Percentiles rank a stretch among this genome's conserved stretches.
phyloP scores from a whole-genome alignment of 37 sponge, comb jelly and placozoan genomes.

The Tethya wilhelma region DNA sequence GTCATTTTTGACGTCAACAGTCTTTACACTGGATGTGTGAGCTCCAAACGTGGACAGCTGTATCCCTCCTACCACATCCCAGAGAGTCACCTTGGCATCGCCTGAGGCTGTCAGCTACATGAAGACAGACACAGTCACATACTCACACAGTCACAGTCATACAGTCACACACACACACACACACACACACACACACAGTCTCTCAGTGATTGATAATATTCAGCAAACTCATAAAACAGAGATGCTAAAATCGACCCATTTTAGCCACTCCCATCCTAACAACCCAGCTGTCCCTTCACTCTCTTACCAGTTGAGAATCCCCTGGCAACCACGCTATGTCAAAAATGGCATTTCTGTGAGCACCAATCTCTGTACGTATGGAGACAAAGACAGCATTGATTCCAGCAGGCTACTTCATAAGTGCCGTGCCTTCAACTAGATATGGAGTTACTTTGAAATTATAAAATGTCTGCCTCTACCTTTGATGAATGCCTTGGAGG shows the following conservation, averaged over 20 bases:
- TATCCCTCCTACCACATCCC: conserved; percentile 48
- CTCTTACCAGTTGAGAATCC: conserved; percentile 45
- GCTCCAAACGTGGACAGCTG: conserved; percentile 18
- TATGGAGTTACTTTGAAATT: not conserved
- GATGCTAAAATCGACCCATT: not conserved
- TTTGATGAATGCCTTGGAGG: conserved; percentile 8
- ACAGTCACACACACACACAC: conserved; percentile 16
- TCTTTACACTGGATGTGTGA: conserved; percentile 72
- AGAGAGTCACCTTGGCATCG: conserved; percentile 45
- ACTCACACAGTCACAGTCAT: not conserved
- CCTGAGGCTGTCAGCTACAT: conserved; percentile 71
- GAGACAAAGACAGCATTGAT: not conserved
- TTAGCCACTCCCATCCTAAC: not conserved
- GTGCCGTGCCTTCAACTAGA: not conserved
- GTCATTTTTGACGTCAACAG: conserved; percentile 38
- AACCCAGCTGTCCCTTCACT: not conserved
- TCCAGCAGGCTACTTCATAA: not conserved
- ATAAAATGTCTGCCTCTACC: not conserved
- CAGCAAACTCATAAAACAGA: not conserved
- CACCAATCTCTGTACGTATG: conserved; percentile 31
- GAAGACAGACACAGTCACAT: not conserved
- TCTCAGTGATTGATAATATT: not conserved
- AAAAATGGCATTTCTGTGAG: conserved; percentile 74
- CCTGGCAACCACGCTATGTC: conserved; percentile 63
- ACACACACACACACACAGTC: conserved; percentile 14